phyloP scores from a whole-genome alignment of 1,140 invertebrate genomes.

The Drosophila kurseongensis region DNA sequence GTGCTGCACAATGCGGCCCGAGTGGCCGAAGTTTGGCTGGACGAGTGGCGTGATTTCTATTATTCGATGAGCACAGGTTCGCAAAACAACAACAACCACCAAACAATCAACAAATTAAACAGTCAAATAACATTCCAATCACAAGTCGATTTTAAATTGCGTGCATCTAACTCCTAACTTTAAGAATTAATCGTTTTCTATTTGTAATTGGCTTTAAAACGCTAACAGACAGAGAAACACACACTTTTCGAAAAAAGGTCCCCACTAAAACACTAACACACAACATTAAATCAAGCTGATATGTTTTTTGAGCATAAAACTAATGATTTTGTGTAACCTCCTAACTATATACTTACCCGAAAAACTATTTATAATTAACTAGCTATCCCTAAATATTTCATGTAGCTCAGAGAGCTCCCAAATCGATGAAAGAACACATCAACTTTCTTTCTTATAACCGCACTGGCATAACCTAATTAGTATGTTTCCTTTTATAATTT shows the following conservation, averaged over 20 bases:
- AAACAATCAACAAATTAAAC: slow-evolving; percentile 38
- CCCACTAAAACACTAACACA: slow-evolving; percentile 58
- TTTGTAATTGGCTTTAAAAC: slow-evolving; percentile 67
- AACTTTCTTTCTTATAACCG: slow-evolving; percentile 20
- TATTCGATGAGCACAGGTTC: slow-evolving; percentile 99
- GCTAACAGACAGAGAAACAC: slow-evolving; percentile 41
- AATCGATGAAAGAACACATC: slow-evolving; percentile 28
- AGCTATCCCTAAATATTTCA: slow-evolving; percentile 41
- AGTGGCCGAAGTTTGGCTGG: slow-evolving; percentile 99
- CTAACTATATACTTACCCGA: slow-evolving; percentile 22
- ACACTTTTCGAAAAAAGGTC: slow-evolving; percentile 7
- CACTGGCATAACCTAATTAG: slow-evolving; percentile 37
- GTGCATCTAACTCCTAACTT: slow-evolving; percentile 75
- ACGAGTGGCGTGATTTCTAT: slow-evolving; percentile 99
- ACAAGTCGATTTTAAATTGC: slow-evolving; percentile 60
- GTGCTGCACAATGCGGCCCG: slow-evolving; percentile 98
- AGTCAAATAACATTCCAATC: slow-evolving; percentile 53
- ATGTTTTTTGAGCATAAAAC: slow-evolving; percentile 58
- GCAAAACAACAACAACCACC: slow-evolving; percentile 68
- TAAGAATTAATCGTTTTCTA: slow-evolving; percentile 58
- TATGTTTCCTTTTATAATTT: slow-evolving; percentile 38
- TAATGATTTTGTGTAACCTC: slow-evolving; percentile 51
- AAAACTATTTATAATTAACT: slow-evolving; percentile 23
- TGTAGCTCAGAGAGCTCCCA: slow-evolving; percentile 32
- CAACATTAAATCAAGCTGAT: slow-evolving; percentile 35